Evolutionary conservation across 2,113 vertebrate species (phyloP), one percentile per base, ranked within the genome.

Genomic region (Hemiscyllium ocellatum): DNA sequence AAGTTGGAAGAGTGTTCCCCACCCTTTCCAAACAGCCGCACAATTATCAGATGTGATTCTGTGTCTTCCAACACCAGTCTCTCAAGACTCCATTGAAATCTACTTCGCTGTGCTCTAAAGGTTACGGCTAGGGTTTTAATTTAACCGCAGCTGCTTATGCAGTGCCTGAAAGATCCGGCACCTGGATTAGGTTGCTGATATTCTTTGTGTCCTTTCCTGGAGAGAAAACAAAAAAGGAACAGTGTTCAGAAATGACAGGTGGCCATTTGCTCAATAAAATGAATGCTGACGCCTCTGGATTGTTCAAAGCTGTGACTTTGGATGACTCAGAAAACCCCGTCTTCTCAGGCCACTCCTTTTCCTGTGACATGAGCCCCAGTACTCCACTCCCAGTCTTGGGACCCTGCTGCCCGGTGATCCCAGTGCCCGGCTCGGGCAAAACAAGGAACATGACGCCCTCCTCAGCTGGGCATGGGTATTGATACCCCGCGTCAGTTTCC

Each of bases 241-340:
- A 20, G 12, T 68, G 90, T 33, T 24, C 37, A 2, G 65, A 94
- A 94, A 42, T 68, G 61, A 65, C 90, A 94, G 3, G 61, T 20
- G 13, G 65, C 2, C 2, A 33, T 66, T 19, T 47, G 29, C 24
- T 66, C 65, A 33, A 91, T 66, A 66, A 66, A 22, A 91, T 66
- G 33, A 68, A n/a, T 68, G 13, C 29, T 42, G 90, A 68, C 33
- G 42, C 19, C 90, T 42, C 65, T 33, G n/a, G 61, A 91, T 91
- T 66, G 89, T 66, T 91, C 89, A 91, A 91, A 91, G 89, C 61
- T 66, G 33, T 68, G 61, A n/a, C 33, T 94, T 68, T 68, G 65
- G 42, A 52, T 94, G 90, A 37, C 61, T 66, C 20, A 8, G 19
- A 42, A 68, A 5, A 22, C 37, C 37, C 19, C 56, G 17, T 68